Evolutionary conservation across 53 echinoderm and acorn worm species (phyloP).

Genomic region (Mesocentrotus franciscanus): DNA sequence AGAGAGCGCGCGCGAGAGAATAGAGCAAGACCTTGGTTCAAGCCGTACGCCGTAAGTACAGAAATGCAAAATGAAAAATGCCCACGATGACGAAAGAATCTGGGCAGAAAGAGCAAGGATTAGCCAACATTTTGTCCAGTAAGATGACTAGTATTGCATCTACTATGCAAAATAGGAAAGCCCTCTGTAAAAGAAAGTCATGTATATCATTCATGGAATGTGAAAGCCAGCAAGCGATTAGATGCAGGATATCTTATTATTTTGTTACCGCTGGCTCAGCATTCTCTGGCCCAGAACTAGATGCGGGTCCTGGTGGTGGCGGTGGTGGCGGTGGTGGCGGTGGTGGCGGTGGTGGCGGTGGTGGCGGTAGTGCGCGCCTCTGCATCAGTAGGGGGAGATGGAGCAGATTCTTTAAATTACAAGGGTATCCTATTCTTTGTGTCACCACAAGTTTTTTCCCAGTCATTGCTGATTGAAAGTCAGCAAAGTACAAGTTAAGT

Average conservation of each 20-base stretch:
- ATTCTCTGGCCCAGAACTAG: background rate
- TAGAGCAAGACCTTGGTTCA: background rate
- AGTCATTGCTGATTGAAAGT: too few species aligned
- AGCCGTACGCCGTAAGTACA: background rate
- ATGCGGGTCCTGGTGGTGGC: background rate
- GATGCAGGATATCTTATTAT: background rate
- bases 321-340: slow-evolving; percentile 29
- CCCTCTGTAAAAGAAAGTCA: background rate
- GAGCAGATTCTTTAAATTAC: background rate
- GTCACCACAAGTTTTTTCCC: too few species aligned
- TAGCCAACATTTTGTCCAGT: background rate
- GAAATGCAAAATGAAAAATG: background rate
- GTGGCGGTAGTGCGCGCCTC: background rate
- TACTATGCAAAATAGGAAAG: background rate
- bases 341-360: background rate
- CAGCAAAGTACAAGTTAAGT: background rate
- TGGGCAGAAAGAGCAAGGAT: background rate
- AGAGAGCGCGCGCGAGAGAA: too few species aligned
- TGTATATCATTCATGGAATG: background rate
- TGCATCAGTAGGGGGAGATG: background rate
- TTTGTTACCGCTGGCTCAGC: background rate
- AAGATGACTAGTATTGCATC: background rate
- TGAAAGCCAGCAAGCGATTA: background rate
- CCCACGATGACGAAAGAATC: background rate
- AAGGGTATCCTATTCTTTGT: too few species aligned